Evolutionary conservation across 2,113 vertebrate species (phyloP).

Genomic region (Dicentrarchus labrax): DNA sequence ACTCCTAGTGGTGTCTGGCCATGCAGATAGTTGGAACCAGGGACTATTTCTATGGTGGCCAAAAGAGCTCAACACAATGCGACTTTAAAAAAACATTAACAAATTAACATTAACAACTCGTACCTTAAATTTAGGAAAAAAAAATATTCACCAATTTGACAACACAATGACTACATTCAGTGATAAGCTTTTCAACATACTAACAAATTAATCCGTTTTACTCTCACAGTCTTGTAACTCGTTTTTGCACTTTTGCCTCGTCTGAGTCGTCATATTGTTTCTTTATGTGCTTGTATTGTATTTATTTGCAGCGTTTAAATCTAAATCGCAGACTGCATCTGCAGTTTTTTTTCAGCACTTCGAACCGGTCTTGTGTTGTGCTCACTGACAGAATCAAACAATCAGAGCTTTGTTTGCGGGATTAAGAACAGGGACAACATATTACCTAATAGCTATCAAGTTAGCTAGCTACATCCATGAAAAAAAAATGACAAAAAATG

Average conservation of each 20-base stretch:
- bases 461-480: neutral
- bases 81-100: neutral
- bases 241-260: no score
- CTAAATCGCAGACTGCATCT: no score
- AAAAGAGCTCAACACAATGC: conserved; percentile 4
- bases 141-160: neutral
- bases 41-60: neutral
- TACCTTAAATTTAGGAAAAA: neutral
- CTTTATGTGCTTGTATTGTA: no score
- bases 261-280: no score
- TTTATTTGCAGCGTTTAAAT: no score
- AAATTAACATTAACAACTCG: neutral
- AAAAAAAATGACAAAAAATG: neutral
- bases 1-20: neutral
- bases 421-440: neutral
- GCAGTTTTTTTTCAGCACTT: neutral
- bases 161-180: neutral
- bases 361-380: no score
- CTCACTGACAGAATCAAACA: no score
- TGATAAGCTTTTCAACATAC: neutral
- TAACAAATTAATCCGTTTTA: no score
- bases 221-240: no score
- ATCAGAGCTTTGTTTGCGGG: no score
- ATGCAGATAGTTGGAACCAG: neutral
- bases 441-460: neutral